Percentiles rank a stretch among this genome's conserved stretches.
Evolutionary conservation across 2,888 invertebrate species (phyloP).

Genomic region (Hirtodrosophila confusa): DNA sequence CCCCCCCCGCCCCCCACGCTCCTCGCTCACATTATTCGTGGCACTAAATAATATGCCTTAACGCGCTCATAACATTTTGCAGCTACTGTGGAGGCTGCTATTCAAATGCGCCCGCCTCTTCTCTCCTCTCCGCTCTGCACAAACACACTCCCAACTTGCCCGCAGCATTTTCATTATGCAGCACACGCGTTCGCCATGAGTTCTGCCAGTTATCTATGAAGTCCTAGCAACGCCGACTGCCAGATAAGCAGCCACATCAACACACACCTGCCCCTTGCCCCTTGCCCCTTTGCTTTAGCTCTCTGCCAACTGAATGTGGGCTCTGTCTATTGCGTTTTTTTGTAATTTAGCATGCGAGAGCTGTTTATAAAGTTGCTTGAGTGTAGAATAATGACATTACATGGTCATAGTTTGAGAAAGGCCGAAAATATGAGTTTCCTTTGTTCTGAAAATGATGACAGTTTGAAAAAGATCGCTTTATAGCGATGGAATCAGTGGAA

Average conservation of each 20-base stretch:
- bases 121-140: not conserved
- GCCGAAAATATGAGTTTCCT: too few relatives aligned
- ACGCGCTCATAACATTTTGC: conserved; percentile 55
- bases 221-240: conserved; percentile 52
- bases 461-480: too few relatives aligned
- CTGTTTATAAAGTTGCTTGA: conserved; percentile 25
- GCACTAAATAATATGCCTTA: conserved; percentile 56
- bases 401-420: too few relatives aligned
- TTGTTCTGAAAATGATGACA: too few relatives aligned
- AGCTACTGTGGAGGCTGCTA: conserved; percentile 44
- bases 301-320: not conserved
- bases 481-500: too few relatives aligned
- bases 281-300: not conserved
- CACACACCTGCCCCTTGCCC: conserved; percentile 32
- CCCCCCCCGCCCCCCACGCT: not conserved
- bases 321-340: conserved; percentile 7
- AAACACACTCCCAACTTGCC: conserved; percentile 18
- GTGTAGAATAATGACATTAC: conserved; percentile 3
- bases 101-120: conserved; percentile 35
- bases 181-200: conserved; percentile 62
- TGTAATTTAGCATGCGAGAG: conserved; percentile 23
- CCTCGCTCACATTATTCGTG: conserved; percentile 30
- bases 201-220: conserved; percentile 68
- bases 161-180: conserved; percentile 71
- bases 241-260: conserved; percentile 56